A percentile compares a stretch with the other conserved stretches of the same genome.
Conservation (phyloP, 2,888 invertebrate species). For the Pterobdella sp. region DNA sequence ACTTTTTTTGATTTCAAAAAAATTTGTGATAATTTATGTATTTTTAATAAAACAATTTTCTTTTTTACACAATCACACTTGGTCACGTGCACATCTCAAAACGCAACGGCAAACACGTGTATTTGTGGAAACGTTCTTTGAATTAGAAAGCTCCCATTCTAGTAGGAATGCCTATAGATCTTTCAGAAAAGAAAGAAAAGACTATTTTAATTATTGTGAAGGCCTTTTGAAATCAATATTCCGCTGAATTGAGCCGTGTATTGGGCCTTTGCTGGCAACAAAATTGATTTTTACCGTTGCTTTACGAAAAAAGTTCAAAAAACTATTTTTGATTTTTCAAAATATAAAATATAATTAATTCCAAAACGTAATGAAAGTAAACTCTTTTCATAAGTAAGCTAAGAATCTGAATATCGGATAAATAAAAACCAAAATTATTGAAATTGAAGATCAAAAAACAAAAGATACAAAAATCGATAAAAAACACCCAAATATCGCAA, state of each 20-base stretch:
- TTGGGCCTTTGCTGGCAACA: too few relatives aligned
- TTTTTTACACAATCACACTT: too few relatives aligned
- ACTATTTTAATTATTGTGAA: too few relatives aligned
- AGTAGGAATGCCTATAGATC: background rate
- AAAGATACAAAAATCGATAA: background rate
- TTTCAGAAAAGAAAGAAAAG: slow-evolving; percentile 11
- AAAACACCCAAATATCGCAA: background rate
- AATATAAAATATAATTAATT: slow-evolving; percentile 14
- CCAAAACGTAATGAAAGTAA: background rate
- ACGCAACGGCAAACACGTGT: background rate
- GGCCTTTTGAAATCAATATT: too few relatives aligned
- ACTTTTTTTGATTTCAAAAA: too few relatives aligned
- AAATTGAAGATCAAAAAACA: slow-evolving; percentile 8
- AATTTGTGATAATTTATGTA: too few relatives aligned
- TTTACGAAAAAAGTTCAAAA: background rate
- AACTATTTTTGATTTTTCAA: background rate
- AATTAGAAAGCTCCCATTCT: background rate
- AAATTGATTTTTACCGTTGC: too few relatives aligned
- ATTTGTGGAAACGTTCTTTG: background rate
- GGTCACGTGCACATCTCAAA: background rate
- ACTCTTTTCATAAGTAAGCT: background rate
- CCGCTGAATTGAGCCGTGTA: too few relatives aligned
- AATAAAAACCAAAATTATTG: slow-evolving; percentile 8
- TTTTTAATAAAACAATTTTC: too few relatives aligned
- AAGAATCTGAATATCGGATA: slow-evolving; percentile 7